Conservation (phyloP, 2,797 vertebrate species). For the Heterohyrax brucei region DNA sequence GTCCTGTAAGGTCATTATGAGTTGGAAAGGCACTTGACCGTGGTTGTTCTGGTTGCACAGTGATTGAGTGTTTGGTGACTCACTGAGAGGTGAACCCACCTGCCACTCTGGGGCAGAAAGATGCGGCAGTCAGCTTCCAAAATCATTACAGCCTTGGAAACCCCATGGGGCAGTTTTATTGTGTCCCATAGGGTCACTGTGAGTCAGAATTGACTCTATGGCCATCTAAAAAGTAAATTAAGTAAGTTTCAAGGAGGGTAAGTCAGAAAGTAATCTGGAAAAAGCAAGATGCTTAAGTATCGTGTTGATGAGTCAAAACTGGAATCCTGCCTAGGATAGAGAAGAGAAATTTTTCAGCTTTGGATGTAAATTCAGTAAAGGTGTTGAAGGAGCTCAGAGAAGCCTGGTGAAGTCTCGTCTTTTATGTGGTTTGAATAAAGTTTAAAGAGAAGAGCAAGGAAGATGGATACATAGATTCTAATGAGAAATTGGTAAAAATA, state of each 20-base stretch:
- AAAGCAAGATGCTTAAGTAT: neutral
- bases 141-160: too few relatives aligned
- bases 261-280: conserved; percentile 40
- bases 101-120: too few relatives aligned
- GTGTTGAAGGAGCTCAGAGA: conserved; percentile 79
- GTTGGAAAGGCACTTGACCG: too few relatives aligned
- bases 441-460: conserved; percentile 74
- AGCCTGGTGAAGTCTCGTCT: conserved; percentile 67
- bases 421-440: conserved; percentile 83
- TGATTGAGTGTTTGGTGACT: too few relatives aligned
- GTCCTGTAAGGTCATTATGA: too few relatives aligned
- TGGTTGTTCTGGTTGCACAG: too few relatives aligned
- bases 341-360: conserved; percentile 70
- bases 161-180: too few relatives aligned
- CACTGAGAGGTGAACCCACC: too few relatives aligned
- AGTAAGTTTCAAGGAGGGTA: conserved; percentile 29
- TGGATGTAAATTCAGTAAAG: conserved; percentile 74
- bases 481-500: conserved; percentile 8
- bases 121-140: too few relatives aligned
- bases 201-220: too few relatives aligned
- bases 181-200: too few relatives aligned
- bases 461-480: neutral
- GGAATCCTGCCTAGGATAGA: conserved; percentile 40
- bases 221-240: too few relatives aligned
- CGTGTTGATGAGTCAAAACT: conserved; percentile 34